A percentile compares a stretch with the other conserved stretches of the same genome.
These are phyloP conservation scores for Epinephelus lanceolatus DNA, from an alignment of 2,113 vertebrate genomes.

Conservation along the genomic window DNA sequence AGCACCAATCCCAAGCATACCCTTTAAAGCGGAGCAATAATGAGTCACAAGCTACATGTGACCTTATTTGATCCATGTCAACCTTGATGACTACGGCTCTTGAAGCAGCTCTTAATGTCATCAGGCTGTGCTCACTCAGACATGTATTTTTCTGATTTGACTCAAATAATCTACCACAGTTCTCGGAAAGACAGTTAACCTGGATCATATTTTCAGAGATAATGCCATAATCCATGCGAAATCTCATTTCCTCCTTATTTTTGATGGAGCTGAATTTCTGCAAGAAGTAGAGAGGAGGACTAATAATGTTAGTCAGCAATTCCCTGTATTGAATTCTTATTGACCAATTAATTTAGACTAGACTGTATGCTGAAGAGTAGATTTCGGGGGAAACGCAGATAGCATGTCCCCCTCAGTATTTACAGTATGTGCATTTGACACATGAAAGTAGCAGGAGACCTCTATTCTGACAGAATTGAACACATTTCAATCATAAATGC, in stretches of 20 bases:
- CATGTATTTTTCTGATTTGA: slow-evolving; percentile 42
- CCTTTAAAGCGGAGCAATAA: slow-evolving; percentile 35
- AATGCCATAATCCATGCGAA: slow-evolving; percentile 67
- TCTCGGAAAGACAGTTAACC: slow-evolving; percentile 57
- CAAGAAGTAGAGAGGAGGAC: slow-evolving; percentile 39
- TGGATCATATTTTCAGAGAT: slow-evolving; percentile 68
- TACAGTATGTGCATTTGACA: no score
- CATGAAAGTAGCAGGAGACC: no score
- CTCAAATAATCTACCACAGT: slow-evolving; percentile 56
- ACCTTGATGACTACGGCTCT: slow-evolving; percentile 43
- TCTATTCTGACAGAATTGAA: no score
- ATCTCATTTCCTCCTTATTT: slow-evolving; percentile 67
- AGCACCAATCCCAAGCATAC: slow-evolving; percentile 1
- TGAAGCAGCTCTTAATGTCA: slow-evolving; percentile 57
- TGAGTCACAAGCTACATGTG: slow-evolving; percentile 46
- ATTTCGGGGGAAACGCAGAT: no score
- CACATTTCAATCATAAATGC: no score
- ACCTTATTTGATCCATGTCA: slow-evolving; percentile 46
- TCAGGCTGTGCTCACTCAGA: slow-evolving; percentile 49
- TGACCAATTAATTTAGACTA: slow-evolving; percentile 25
- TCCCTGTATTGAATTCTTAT: slow-evolving; percentile 13
- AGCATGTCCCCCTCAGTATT: no score
- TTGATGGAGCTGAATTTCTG: slow-evolving; percentile 43
- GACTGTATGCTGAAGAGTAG: background rate
- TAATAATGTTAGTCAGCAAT: slow-evolving; percentile 19